phyloP scores from a whole-genome alignment of 1,140 invertebrate genomes.

The Trachymyrmex cornetzi region DNA sequence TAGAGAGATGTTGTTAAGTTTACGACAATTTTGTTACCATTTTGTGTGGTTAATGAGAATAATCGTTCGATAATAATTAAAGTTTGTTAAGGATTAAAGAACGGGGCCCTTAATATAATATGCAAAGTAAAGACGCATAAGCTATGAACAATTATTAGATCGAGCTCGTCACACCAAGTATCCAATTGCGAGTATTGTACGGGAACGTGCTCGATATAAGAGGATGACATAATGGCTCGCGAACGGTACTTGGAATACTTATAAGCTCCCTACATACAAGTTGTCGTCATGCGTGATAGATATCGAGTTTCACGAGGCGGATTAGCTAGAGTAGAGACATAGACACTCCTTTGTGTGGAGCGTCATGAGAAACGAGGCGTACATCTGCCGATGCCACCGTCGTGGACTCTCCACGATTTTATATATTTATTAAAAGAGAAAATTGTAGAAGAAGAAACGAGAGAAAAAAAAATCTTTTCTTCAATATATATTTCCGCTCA shows the following conservation, averaged over 20 bases:
- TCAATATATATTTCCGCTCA: neutral
- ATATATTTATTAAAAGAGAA: neutral
- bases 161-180: constrained; percentile 11
- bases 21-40: too few species aligned
- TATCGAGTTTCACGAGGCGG: constrained; percentile 66
- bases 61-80: too few species aligned
- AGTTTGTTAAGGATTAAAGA: too few species aligned
- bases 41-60: too few species aligned
- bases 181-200: constrained; percentile 49
- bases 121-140: neutral
- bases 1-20: too few species aligned
- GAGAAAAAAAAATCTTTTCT: neutral
- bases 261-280: constrained; percentile 52
- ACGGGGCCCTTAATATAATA: neutral
- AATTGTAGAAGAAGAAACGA: neutral
- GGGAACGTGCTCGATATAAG: constrained; percentile 53
- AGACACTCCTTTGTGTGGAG: constrained; percentile 41
- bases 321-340: constrained; percentile 25
- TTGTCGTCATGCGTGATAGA: constrained; percentile 41
- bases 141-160: constrained; percentile 7
- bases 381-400: neutral
- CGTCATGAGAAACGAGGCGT: neutral
- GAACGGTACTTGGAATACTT: constrained; percentile 61
- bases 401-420: neutral
- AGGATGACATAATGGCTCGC: constrained; percentile 61